Evolutionary conservation across 2,797 vertebrate genomes (phyloP).

Genomic region (Meda fulgida): DNA sequence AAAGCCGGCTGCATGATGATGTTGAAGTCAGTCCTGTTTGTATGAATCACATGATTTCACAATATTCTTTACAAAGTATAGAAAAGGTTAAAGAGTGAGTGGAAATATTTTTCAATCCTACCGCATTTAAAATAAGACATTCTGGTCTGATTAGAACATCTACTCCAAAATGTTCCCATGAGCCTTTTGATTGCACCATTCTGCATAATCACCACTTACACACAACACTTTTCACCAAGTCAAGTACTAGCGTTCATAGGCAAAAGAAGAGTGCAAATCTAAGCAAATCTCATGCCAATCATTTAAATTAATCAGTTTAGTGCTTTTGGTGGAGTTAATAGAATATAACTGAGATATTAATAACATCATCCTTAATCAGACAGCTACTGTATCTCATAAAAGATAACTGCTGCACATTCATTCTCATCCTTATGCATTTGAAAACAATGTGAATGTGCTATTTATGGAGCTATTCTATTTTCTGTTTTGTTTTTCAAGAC

Average conservation of each 20-base stretch:
- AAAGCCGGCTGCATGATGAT: neutral
- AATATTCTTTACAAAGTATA: neutral
- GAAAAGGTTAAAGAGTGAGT: neutral
- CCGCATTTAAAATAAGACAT: slow-evolving; percentile 8
- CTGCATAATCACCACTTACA: slow-evolving; percentile 34
- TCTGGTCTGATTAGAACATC: slow-evolving; percentile 42
- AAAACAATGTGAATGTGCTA: neutral
- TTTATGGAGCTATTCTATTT: neutral
- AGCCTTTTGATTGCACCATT: slow-evolving; percentile 49
- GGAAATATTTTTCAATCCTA: neutral
- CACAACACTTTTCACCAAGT: slow-evolving; percentile 8
- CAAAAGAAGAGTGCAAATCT: slow-evolving; percentile 10
- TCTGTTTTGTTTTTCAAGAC: neutral
- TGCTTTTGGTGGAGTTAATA: neutral
- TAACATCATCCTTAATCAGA: neutral
- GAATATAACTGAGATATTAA: neutral
- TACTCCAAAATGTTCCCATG: slow-evolving; percentile 10
- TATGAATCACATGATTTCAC: neutral
- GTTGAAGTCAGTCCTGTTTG: neutral
- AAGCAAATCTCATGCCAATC: neutral
- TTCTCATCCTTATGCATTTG: neutral
- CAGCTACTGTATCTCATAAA: neutral
- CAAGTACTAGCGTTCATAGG: neutral
- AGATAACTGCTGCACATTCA: neutral
- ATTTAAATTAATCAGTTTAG: neutral